Evolutionary conservation across 1,140 invertebrate genomes (phyloP).

Genomic region (Sarcophaga peregrina): DNA sequence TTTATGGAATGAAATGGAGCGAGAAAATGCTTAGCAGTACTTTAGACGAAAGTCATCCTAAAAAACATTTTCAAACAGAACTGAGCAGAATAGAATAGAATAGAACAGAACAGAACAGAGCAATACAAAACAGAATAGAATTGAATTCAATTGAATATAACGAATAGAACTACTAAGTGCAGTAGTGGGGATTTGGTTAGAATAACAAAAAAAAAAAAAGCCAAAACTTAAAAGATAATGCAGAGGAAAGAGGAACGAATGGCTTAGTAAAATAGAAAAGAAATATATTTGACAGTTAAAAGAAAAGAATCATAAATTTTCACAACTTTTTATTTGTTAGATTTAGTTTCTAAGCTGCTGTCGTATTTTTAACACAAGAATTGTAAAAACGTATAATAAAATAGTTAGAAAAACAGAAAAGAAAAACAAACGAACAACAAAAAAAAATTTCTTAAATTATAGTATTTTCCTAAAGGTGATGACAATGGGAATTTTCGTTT

Average conservation of each 20-base stretch:
- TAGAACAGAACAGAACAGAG: background rate
- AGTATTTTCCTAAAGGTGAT: constrained; percentile 12
- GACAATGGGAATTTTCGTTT: constrained; percentile 24
- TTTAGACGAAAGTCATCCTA: constrained; percentile 6
- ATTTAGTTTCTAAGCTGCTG: background rate
- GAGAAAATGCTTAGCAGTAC: background rate
- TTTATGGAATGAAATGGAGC: constrained; percentile 9
- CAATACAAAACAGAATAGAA: background rate
- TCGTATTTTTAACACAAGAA: background rate
- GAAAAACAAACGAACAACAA: background rate
- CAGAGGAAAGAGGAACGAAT: no score
- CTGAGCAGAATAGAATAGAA: background rate
- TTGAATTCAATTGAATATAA: background rate
- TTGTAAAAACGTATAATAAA: constrained; percentile 1
- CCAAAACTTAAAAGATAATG: no score
- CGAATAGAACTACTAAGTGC: background rate
- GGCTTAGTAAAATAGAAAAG: background rate
- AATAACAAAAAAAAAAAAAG: background rate
- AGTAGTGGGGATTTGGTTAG: background rate
- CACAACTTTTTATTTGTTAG: constrained; percentile 31
- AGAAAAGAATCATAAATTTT: constrained; percentile 42
- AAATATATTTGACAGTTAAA: constrained; percentile 42
- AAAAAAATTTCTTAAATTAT: background rate
- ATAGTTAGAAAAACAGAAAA: background rate
- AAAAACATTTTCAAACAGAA: background rate